Evolutionary conservation across 2,888 invertebrate genomes (phyloP).

Genomic region (Drepanosiphum platanoidis): DNA sequence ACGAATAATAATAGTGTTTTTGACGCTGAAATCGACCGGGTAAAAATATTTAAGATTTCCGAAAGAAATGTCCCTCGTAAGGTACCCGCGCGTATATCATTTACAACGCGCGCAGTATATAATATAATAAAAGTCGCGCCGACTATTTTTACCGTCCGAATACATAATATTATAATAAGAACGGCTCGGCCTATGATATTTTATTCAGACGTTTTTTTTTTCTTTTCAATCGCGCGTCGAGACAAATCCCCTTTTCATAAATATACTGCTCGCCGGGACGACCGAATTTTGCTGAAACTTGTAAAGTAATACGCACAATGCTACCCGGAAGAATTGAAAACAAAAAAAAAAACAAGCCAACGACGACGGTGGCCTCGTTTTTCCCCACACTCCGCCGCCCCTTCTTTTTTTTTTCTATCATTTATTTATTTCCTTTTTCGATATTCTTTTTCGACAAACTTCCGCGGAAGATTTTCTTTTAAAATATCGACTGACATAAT

Average conservation of each 20-base stretch:
- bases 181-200: constrained; percentile 3
- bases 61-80: neutral
- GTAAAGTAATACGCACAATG: constrained; percentile 17
- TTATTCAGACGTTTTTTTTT: neutral
- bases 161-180: no score
- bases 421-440: neutral
- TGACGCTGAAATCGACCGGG: no score
- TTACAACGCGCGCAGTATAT: neutral
- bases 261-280: neutral
- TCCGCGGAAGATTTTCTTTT: neutral
- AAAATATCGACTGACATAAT: neutral
- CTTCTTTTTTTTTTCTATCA: neutral
- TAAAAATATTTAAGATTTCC: neutral
- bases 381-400: no score
- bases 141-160: neutral
- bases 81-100: neutral
- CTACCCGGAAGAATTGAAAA: neutral
- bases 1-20: no score
- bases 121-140: neutral
- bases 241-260: neutral
- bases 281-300: constrained; percentile 26
- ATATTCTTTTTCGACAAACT: neutral
- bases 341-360: constrained; percentile 8
- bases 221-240: constrained; percentile 7
- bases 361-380: no score